Conservation (phyloP, 2,888 invertebrate species). For the Ormyrus labotus region DNA sequence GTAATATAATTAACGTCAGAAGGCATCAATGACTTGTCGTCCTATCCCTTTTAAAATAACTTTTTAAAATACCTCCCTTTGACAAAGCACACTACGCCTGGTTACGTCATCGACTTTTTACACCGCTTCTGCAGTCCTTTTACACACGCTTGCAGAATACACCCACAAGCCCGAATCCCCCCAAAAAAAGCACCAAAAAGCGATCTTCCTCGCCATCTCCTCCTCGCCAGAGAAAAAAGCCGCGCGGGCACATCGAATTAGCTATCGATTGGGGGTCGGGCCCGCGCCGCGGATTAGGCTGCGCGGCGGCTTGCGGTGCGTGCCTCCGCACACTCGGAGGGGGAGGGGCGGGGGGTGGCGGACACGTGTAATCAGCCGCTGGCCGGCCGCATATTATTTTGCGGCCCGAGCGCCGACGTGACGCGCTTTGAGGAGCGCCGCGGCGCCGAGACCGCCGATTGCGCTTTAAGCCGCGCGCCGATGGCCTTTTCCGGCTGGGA, state of each 20-base stretch:
- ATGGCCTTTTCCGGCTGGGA: neutral
- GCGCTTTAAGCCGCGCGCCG: neutral
- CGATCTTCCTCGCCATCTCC: neutral
- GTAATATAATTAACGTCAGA: too few relatives aligned
- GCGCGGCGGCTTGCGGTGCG: slow-evolving; percentile 72
- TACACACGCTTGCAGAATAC: too few relatives aligned
- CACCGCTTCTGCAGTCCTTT: too few relatives aligned
- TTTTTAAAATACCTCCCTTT: too few relatives aligned
- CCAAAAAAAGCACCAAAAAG: too few relatives aligned
- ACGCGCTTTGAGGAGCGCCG: neutral
- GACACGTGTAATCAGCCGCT: slow-evolving; percentile 75
- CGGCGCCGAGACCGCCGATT: neutral
- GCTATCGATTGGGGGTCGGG: slow-evolving; percentile 73
- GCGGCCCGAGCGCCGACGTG: slow-evolving; percentile 33
- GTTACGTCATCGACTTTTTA: neutral
- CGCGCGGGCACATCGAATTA: slow-evolving; percentile 61
- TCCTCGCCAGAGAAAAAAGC: slow-evolving; percentile 43
- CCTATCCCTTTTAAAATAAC: too few relatives aligned
- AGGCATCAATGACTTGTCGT: too few relatives aligned
- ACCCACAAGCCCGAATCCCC: too few relatives aligned
- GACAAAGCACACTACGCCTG: neutral
- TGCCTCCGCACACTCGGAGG: neutral
- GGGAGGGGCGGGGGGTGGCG: slow-evolving; percentile 41
- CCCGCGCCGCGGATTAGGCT: slow-evolving; percentile 72
- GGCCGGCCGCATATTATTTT: slow-evolving; percentile 71